Base-by-base conservation (phyloP, 2,888 invertebrate species). In the Crocallis elinguaria region DNA sequence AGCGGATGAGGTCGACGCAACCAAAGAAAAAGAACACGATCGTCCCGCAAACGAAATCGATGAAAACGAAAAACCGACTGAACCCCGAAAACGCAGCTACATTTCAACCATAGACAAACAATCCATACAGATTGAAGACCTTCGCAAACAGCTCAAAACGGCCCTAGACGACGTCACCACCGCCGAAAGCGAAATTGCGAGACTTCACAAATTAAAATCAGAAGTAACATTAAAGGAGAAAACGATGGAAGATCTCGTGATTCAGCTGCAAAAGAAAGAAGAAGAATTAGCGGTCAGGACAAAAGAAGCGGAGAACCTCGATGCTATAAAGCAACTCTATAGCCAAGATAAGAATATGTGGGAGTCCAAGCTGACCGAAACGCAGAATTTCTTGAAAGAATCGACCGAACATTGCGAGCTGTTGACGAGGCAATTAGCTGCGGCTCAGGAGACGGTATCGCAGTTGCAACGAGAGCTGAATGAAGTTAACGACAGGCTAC, bases 241-340 rank as follows among this genome's bases (percentile, higher is more conserved):
- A 67, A 94, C 95, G 76, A 94, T 96, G 88, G 95, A 96, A 64
- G 96, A 97, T 67, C 85, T 97, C 60, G 92, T 97, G 32, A 93
- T 92, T 33, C 93, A 94, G n/a, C 86, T 97, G 51, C 95, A 97
- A 74, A 93, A 94, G 69, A 95, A 95, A 57, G 96, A 97, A 75
- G 94, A 95, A 64, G 95, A 96, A 82, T 82, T 96, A 46, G 94
- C 94, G 56, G 89, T 94, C 61, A 92, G 95, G 74, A 94, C 95
- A 21, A 93, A 94, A 73, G 96, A 96, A 79, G 91, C 94, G 48
- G 95, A 95, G 75, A 94, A 92, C 62, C 78, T 94, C 57, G 93
- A 94, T 62, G 87, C 93, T 25, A 88, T 94, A 56, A 94, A 93
- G 71, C 93, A 93, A 64, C 79, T 93, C 63, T 94, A 93, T 57